A percentile compares a stretch with the other conserved stretches of the same genome.
Evolutionary conservation across 2,113 vertebrate species (phyloP).

Genomic region (Pluvialis apricaria): DNA sequence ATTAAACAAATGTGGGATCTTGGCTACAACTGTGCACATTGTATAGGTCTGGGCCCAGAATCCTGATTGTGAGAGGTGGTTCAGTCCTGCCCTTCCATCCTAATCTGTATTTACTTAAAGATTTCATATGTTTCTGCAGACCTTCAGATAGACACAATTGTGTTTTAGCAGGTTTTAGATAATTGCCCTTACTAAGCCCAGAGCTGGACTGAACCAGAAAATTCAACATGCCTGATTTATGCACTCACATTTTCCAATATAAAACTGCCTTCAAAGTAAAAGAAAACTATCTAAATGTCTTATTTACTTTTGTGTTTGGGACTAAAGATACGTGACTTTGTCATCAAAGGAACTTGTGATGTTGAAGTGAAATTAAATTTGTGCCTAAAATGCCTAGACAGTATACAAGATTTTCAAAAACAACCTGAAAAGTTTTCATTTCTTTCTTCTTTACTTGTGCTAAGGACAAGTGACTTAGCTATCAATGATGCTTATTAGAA

Average conservation of each 20-base stretch:
- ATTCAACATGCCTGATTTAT: not conserved
- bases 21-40: not conserved
- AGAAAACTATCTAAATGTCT: conserved; percentile 68
- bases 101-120: not conserved
- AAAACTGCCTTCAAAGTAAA: conserved; percentile 64
- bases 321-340: conserved; percentile 64
- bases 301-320: conserved; percentile 61
- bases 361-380: conserved; percentile 67
- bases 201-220: conserved; percentile 10
- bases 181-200: not conserved
- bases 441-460: conserved; percentile 49
- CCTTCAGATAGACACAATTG: not conserved
- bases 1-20: not conserved
- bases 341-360: conserved; percentile 66
- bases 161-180: not conserved
- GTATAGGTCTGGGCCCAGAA: not conserved
- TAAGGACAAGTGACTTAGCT: conserved; percentile 56
- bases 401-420: conserved; percentile 62
- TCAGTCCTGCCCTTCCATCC: not conserved
- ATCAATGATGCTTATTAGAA: conserved; percentile 61
- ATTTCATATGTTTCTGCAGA: not conserved
- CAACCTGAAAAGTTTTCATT: conserved; percentile 48
- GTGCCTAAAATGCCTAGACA: conserved; percentile 68
- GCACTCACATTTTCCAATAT: conserved; percentile 10
- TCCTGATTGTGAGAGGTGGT: not conserved